A percentile compares a stretch with the other conserved stretches of the same genome.
Evolutionary conservation across 2,888 invertebrate species (phyloP).

Genomic region (Caenorhabditis sinica): DNA sequence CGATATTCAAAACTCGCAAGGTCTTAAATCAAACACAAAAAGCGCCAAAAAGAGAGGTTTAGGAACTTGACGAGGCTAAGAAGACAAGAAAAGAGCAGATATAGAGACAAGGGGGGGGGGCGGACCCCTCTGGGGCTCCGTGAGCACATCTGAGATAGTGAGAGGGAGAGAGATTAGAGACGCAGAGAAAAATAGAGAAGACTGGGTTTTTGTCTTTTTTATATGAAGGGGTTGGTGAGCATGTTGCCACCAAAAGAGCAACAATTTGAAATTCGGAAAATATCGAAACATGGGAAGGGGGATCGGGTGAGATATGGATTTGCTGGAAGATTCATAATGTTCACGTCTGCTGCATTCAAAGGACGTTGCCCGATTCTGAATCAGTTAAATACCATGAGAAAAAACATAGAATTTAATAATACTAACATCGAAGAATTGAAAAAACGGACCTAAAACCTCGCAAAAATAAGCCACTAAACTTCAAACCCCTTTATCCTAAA

Average conservation of each 20-base stretch:
- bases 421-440: not conserved
- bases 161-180: slow-evolving; percentile 24
- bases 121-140: slow-evolving; percentile 7
- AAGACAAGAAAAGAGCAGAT: not conserved
- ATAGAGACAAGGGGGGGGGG: slow-evolving; percentile 23
- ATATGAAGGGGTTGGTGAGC: not conserved
- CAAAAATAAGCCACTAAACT: not conserved
- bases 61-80: slow-evolving; percentile 20
- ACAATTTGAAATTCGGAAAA: too few species aligned
- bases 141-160: not conserved
- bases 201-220: slow-evolving; percentile 36
- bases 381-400: too few species aligned
- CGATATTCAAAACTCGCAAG: not conserved
- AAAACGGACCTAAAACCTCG: not conserved
- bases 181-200: slow-evolving; percentile 20
- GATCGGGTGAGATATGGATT: too few species aligned
- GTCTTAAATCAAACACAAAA: slow-evolving; percentile 8
- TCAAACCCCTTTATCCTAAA: not conserved
- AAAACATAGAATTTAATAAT: too few species aligned
- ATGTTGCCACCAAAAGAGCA: too few species aligned
- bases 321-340: too few species aligned
- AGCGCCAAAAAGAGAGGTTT: not conserved
- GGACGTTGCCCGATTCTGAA: too few species aligned
- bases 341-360: not conserved
- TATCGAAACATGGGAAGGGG: too few species aligned